phyloP scores from a whole-genome alignment of 2,113 vertebrate species.

The Lipotes vexillifer region DNA sequence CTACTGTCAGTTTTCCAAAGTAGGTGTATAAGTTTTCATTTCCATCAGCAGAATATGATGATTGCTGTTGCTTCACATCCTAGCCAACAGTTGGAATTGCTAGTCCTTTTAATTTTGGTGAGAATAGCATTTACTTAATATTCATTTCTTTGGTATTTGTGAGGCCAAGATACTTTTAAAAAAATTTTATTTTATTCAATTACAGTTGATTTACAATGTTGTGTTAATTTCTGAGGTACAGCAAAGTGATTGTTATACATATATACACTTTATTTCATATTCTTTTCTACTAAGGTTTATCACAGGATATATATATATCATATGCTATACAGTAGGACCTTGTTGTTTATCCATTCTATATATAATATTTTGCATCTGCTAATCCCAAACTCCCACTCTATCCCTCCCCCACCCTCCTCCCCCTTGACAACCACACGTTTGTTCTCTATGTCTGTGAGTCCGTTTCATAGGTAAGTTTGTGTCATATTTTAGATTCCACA shows the following conservation, averaged over 20 bases:
- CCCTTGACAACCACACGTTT: too few species aligned
- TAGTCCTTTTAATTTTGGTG: neutral
- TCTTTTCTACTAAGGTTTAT: neutral
- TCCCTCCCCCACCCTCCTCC: too few species aligned
- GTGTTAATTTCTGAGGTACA: neutral
- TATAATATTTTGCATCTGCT: too few species aligned
- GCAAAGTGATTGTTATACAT: neutral
- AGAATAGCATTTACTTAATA: neutral
- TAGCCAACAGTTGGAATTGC: neutral
- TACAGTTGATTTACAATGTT: neutral
- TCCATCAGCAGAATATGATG: neutral
- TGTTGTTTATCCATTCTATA: too few species aligned
- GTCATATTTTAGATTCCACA: too few species aligned
- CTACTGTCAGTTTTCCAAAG: neutral
- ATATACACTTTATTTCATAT: neutral
- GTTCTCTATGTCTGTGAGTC: too few species aligned
- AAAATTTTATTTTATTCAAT: neutral
- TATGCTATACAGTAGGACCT: neutral
- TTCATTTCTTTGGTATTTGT: neutral
- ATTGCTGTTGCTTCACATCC: neutral
- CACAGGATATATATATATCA: neutral
- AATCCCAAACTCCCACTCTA: too few species aligned
- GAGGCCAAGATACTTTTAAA: neutral
- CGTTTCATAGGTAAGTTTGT: too few species aligned
- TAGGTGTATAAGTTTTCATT: neutral